These are phyloP conservation scores for Drosophila mayri DNA, from an alignment of 1,140 invertebrate genomes.

Conservation along the genomic window DNA sequence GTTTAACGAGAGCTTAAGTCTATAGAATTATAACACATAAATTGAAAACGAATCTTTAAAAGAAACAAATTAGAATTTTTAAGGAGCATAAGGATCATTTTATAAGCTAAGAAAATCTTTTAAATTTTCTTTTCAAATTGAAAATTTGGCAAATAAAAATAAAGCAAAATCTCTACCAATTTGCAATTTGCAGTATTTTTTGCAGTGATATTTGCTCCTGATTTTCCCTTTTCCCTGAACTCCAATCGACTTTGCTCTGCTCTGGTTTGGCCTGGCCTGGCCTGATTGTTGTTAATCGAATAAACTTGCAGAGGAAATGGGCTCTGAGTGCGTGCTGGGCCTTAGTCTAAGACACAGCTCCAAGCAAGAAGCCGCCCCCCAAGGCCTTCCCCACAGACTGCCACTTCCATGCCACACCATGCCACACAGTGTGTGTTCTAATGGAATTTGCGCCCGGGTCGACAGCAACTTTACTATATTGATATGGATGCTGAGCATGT, in stretches of 20 bases:
- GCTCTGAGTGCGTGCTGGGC: conserved; percentile 70
- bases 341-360: conserved; percentile 17
- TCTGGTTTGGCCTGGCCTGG: conserved; percentile 43
- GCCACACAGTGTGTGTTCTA: conserved; percentile 35
- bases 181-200: background rate
- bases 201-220: background rate
- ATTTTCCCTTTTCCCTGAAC: conserved; percentile 20
- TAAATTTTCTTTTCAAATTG: background rate
- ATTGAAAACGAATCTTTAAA: too few species aligned
- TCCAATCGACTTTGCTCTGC: conserved; percentile 46
- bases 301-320: conserved; percentile 75
- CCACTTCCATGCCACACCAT: background rate
- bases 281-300: conserved; percentile 75
- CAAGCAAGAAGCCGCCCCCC: background rate
- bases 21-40: too few species aligned
- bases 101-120: background rate
- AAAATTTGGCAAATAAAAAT: background rate
- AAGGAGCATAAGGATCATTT: too few species aligned
- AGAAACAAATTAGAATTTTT: too few species aligned
- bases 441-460: conserved; percentile 72
- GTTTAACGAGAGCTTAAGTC: too few species aligned
- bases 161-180: background rate
- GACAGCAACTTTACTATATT: conserved; percentile 61
- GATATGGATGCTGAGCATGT: conserved; percentile 77
- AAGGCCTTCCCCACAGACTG: background rate